Evolutionary conservation across 2,113 vertebrate genomes (phyloP).

Genomic region (Limanda limanda): DNA sequence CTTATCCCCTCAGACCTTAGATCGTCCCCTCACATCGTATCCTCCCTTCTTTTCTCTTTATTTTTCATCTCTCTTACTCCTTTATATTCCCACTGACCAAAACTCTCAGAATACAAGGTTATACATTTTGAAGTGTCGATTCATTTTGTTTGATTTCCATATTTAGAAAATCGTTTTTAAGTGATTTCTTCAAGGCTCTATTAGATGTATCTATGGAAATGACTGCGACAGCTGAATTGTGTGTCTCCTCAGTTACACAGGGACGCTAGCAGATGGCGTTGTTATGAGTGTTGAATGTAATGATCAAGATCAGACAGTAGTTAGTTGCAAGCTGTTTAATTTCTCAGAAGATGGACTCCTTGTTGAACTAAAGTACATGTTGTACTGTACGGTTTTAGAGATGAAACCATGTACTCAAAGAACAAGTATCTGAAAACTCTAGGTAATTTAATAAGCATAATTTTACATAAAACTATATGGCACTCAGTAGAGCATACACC

Average conservation of each 20-base stretch:
- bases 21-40: neutral
- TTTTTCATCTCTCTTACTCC: constrained; percentile 1
- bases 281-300: neutral
- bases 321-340: neutral
- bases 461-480: neutral
- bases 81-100: neutral
- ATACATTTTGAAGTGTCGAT: neutral
- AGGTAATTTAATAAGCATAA: neutral
- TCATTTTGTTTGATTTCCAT: constrained; percentile 3
- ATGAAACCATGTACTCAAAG: neutral
- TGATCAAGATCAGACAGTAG: neutral
- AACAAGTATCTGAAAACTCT: too few species aligned
- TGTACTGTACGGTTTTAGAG: neutral
- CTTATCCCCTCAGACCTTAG: constrained; percentile 10
- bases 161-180: neutral
- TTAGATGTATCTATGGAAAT: neutral
- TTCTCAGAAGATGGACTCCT: neutral
- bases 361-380: neutral
- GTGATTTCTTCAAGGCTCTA: neutral
- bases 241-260: neutral
- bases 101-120: neutral
- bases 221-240: neutral
- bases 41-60: constrained; percentile 2
- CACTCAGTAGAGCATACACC: too few species aligned
- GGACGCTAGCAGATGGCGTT: neutral